Base-by-base conservation (phyloP, 2,888 invertebrate genomes). In the Anticlea derivata region DNA sequence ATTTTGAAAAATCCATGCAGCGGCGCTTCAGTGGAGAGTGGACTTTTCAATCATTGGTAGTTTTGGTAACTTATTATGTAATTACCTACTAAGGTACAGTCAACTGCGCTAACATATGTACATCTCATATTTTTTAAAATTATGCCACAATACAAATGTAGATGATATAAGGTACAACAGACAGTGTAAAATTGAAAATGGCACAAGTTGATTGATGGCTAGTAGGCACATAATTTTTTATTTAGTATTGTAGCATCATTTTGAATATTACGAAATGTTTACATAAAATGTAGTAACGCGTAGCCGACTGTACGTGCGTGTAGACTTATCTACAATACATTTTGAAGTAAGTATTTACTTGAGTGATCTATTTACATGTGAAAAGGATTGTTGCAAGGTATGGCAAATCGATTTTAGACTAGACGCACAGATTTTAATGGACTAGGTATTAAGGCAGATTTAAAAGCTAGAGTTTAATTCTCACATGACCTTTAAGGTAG, bases 361-460 rank as follows among this genome's bases (percentile, higher is more conserved):
- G 7, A 0, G 7, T 12, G 22, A 7, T 11, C 12, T 30, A 38
- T 37, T 24, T 37, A 43, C 31, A 43, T 5, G 11, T 5, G 4
- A 40, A 26, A 13, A 8, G 11, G 5, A 11, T 23, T 12, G 8
- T 17, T 5, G 6, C 7, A 10, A 46, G 22, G 22, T 41, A 55
- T 47, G 59, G 70, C 66, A 70, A 66, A 65, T 61, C 50, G 23
- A 48, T 54, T 61, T 55, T 55, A 58, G 66, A 68, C 68, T 66
- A 70, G 63, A 66, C 13, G 27, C 29, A 49, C 13, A n/a, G 29
- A 31, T 38, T 7, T 22, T 7, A 37, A 11, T 10, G 7, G 24
- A 38, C 46, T 31, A n/a, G n/a, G n/a, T n/a, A n/a, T n/a, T n/a
- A 3, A 47, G 39, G 47, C 11, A 38, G 17, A 38, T 37, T 45